Evolutionary conservation across 2,888 invertebrate genomes (phyloP).

Genomic region (Dasysyrphus tricinctus): DNA sequence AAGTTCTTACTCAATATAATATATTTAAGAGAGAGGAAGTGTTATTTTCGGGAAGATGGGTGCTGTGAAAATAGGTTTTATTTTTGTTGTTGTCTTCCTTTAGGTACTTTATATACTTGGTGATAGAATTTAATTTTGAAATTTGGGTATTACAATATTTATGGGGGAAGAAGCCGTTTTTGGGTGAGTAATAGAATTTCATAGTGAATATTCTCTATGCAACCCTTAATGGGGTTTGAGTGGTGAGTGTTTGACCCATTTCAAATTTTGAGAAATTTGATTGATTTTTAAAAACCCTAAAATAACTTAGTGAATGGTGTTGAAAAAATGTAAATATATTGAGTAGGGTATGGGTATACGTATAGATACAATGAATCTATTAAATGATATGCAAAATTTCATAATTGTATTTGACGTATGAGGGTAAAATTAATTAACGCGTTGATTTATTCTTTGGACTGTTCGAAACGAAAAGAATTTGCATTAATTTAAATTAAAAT

Average conservation of each 20-base stretch:
- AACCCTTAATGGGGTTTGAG: neutral
- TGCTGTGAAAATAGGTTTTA: conserved; percentile 16
- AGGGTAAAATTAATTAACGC: conserved; percentile 37
- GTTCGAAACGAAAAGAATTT: conserved; percentile 1
- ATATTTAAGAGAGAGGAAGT: conserved; percentile 11
- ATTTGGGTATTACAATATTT: conserved; percentile 62
- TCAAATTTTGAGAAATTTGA: conserved; percentile 15
- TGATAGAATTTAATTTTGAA: conserved; percentile 71
- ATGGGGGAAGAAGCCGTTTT: conserved; percentile 21
- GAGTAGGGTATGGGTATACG: too few relatives aligned
- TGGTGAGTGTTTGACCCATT: neutral
- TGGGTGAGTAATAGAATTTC: conserved; percentile 4
- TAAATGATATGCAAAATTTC: conserved; percentile 32
- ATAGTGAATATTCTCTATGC: conserved; percentile 13
- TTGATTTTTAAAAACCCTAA: conserved; percentile 18
- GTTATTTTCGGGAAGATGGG: conserved; percentile 5
- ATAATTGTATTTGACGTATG: conserved; percentile 33
- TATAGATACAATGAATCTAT: neutral
- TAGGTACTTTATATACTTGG: neutral
- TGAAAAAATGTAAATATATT: neutral
- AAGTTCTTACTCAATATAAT: neutral
- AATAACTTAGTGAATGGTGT: neutral
- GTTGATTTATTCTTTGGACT: conserved; percentile 15
- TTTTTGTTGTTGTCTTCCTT: neutral
- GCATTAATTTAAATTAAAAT: conserved; percentile 25